Percentiles rank a stretch among this genome's conserved stretches.
Conservation (phyloP, 2,797 vertebrate genomes). For the Dromococcyx pavoninus region DNA sequence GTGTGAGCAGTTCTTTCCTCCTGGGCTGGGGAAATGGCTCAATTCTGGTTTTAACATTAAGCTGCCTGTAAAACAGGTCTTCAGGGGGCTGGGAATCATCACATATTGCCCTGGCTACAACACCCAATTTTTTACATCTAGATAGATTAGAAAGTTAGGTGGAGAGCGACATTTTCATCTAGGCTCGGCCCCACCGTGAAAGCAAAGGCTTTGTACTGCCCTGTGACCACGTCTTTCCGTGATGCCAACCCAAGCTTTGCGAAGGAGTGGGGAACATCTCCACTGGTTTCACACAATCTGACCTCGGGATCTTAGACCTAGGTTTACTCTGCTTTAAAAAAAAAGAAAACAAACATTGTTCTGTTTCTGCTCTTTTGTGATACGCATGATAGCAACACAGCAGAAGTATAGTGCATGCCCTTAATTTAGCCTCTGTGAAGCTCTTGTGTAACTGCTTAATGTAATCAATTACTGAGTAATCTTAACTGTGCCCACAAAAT, state of each 20-base stretch:
- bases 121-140: neutral
- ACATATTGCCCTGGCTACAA: neutral
- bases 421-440: constrained; percentile 61
- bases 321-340: neutral
- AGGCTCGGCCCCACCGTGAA: neutral
- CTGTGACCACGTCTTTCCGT: rapidly evolving
- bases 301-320: neutral
- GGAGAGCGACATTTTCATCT: neutral
- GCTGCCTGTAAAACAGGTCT: neutral
- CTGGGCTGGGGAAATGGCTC: neutral
- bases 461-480: constrained; percentile 60
- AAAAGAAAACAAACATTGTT: neutral
- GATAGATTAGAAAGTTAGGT: neutral
- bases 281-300: neutral
- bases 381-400: neutral
- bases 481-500: constrained; percentile 59
- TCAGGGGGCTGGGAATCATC: neutral
- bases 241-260: neutral
- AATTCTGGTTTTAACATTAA: neutral
- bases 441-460: constrained; percentile 50
- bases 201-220: rapidly evolving
- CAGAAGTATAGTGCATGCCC: constrained; percentile 35
- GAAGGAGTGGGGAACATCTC: neutral
- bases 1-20: neutral
- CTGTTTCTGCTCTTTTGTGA: constrained; percentile 17